Evolutionary conservation across 2,888 invertebrate species (phyloP), one percentile per base, ranked within the genome.

Genomic region (Fragum sueziense): DNA sequence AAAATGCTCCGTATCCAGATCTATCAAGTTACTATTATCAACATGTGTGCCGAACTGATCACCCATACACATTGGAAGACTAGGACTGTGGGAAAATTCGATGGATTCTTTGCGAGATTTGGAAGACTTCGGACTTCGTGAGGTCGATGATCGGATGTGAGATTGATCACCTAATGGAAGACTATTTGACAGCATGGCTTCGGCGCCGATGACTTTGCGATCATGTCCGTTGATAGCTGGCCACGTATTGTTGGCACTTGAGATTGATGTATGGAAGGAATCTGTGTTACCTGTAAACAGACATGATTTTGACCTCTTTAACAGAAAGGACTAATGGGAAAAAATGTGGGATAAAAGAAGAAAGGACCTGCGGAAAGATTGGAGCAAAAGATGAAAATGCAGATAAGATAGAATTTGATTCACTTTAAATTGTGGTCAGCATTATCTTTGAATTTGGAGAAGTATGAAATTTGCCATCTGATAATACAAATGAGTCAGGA

Each of bases 101-200:
- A 37, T 17, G 14, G 51, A 51, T 11, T n/a, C 27, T 33, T n/a
- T 14, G 29, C 33, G 14, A 14, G 61, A 33, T 33, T 20, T 33
- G 33, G 33, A 61, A 33, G 61, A 27, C 61, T n/a, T 14, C 17
- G 9, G 31, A 61, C 33, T 31, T 33, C 17, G 47, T 47, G 47
- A 14, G 7, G 14, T 14, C 7, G 37, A 37, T 6, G 14, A 9
- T 9, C 7, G n/a, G 20, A 20, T 2, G 17, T 47, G 78, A 78
- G 81, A 78, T 47, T 37, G 74, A 34, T 81, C 78, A 72, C 72
- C 65, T 70, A 76, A 31, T 70, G 82, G 82, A 25, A 79, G 76
- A 70, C 75, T 75, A 27, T 37, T 34, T 1, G 76, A 74, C 25
- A 72, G 22, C 54, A 59, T 61, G 25, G 29, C 22, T 22, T 76